These are phyloP conservation scores for Agonopterix subpropinquella DNA, from an alignment of 2,888 invertebrate genomes.

Conservation along the genomic window DNA sequence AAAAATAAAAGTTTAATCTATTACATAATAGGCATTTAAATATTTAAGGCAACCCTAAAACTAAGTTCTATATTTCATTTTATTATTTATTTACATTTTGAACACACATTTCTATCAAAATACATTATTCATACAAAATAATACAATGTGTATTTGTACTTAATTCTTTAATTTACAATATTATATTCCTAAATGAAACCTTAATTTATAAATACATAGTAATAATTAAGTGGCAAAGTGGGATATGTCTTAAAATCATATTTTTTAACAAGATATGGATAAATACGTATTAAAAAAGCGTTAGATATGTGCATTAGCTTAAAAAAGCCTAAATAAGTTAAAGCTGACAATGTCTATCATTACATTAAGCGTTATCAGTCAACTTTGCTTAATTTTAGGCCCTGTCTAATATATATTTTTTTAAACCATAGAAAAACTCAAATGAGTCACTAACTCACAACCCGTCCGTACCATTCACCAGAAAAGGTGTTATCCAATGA, in stretches of 20 bases:
- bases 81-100: conserved; percentile 40
- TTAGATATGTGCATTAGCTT: conserved; percentile 32
- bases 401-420: too few relatives aligned
- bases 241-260: conserved; percentile 56
- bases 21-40: conserved; percentile 5
- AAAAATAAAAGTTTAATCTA: too few relatives aligned
- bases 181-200: conserved; percentile 10
- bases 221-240: conserved; percentile 55
- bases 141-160: conserved; percentile 42
- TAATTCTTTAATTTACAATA: conserved; percentile 25
- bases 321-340: not conserved
- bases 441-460: conserved; percentile 21
- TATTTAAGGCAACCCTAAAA: conserved; percentile 25
- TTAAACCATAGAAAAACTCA: too few relatives aligned
- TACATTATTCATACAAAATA: conserved; percentile 35
- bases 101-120: conserved; percentile 30
- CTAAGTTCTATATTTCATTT: conserved; percentile 6
- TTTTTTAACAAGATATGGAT: conserved; percentile 31
- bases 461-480: conserved; percentile 27
- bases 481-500: conserved; percentile 44
- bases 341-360: not conserved
- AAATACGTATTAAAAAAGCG: conserved; percentile 23
- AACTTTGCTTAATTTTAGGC: not conserved
- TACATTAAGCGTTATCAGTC: not conserved
- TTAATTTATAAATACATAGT: conserved; percentile 18